Evolutionary conservation across 2,113 vertebrate species (phyloP).

Genomic region (Perccottus glenii): DNA sequence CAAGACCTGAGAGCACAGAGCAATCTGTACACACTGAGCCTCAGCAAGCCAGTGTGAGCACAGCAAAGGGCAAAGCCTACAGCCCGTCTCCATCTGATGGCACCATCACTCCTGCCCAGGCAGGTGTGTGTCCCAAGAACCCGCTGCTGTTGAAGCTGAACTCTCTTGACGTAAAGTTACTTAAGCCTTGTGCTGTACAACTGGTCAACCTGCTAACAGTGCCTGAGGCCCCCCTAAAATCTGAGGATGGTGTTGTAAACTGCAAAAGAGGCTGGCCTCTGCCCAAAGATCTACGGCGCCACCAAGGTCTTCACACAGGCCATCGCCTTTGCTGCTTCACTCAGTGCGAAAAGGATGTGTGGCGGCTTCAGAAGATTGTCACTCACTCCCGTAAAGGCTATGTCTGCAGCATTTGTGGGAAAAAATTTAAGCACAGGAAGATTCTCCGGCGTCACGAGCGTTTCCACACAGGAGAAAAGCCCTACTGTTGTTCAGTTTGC

Average conservation of each 20-base stretch:
- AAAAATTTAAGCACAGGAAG: slow-evolving; percentile 73
- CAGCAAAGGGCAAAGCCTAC: slow-evolving; percentile 51
- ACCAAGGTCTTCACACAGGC: slow-evolving; percentile 76
- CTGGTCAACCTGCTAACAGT: slow-evolving; percentile 67
- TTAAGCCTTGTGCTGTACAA: slow-evolving; percentile 63
- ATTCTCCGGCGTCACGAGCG: slow-evolving; percentile 75
- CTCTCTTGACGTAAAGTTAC: slow-evolving; percentile 53
- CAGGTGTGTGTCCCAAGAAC: slow-evolving; percentile 22
- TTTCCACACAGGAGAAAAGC: slow-evolving; percentile 76
- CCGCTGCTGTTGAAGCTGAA: slow-evolving; percentile 65
- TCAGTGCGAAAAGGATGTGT: slow-evolving; percentile 56
- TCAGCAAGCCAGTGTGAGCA: slow-evolving; percentile 50
- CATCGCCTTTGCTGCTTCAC: slow-evolving; percentile 78
- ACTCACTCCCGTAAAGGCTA: slow-evolving; percentile 47
- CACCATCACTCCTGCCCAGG: slow-evolving; percentile 33
- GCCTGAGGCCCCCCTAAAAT: neutral
- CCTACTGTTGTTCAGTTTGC: slow-evolving; percentile 69
- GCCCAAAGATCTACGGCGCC: slow-evolving; percentile 74
- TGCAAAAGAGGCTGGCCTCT: neutral
- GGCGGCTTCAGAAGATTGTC: slow-evolving; percentile 66
- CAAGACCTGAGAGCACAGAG: slow-evolving; percentile 10
- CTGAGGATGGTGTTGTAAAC: neutral
- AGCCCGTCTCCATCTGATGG: slow-evolving; percentile 47
- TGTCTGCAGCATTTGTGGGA: slow-evolving; percentile 66
- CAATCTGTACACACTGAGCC: slow-evolving; percentile 37